Conservation (phyloP, 1,140 invertebrate genomes). For the Ridgeia piscesae region DNA sequence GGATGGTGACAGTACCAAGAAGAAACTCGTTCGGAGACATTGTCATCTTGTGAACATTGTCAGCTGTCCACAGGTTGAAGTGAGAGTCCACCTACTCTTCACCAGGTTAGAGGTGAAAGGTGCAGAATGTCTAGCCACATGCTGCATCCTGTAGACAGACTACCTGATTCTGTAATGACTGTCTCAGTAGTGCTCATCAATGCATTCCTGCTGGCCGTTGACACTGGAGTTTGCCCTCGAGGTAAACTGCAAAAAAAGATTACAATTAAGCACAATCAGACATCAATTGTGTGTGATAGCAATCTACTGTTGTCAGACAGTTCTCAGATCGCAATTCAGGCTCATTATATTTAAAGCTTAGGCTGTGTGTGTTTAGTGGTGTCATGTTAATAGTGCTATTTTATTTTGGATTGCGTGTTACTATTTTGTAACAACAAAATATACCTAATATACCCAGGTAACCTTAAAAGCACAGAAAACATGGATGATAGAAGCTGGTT, state of each 20-base stretch:
- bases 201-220: too few relatives aligned
- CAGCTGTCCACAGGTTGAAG: background rate
- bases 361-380: background rate
- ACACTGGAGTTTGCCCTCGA: background rate
- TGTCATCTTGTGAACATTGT: background rate
- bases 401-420: too few relatives aligned
- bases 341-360: background rate
- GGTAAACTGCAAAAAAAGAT: background rate
- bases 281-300: too few relatives aligned
- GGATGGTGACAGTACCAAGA: background rate
- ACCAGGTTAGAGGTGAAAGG: background rate
- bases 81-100: background rate
- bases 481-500: too few relatives aligned
- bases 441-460: too few relatives aligned
- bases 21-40: background rate
- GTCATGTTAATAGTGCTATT: too few relatives aligned
- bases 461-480: too few relatives aligned
- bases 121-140: background rate
- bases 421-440: too few relatives aligned
- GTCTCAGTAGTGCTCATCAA: background rate
- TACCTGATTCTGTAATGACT: background rate
- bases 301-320: too few relatives aligned
- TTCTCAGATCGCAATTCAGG: too few relatives aligned
- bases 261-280: background rate
- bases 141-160: background rate